phyloP scores from a whole-genome alignment of 2,888 invertebrate species.

The Aspidapion aeneum region DNA sequence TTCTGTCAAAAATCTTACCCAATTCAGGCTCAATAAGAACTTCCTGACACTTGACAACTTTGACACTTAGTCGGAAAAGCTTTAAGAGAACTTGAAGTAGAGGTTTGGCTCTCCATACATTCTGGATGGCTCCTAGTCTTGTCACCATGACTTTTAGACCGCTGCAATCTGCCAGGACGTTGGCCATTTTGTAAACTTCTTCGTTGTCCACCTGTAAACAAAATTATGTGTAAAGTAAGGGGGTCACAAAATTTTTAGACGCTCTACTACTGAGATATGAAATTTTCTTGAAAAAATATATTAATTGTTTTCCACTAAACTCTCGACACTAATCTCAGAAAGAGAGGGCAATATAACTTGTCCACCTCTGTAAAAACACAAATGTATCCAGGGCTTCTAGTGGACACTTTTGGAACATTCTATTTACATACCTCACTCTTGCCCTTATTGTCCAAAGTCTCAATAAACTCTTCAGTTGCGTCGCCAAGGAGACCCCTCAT shows the following conservation, averaged over 20 bases:
- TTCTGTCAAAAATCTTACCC: too few relatives aligned
- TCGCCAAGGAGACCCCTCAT: slow-evolving; percentile 97
- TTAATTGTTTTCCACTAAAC: too few relatives aligned
- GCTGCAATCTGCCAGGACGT: slow-evolving; percentile 76
- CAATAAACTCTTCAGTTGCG: slow-evolving; percentile 98
- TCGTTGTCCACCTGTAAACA: slow-evolving; percentile 75
- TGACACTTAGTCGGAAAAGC: slow-evolving; percentile 84
- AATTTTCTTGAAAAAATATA: too few relatives aligned
- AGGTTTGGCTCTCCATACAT: slow-evolving; percentile 82
- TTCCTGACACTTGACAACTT: slow-evolving; percentile 85
- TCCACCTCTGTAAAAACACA: too few relatives aligned
- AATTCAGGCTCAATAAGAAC: slow-evolving; percentile 83
- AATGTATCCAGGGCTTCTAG: too few relatives aligned
- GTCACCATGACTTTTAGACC: slow-evolving; percentile 76
- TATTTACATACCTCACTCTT: slow-evolving; percentile 57
- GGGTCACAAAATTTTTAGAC: too few relatives aligned
- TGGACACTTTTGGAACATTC: too few relatives aligned
- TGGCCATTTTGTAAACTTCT: slow-evolving; percentile 88
- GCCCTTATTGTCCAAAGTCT: slow-evolving; percentile 83
- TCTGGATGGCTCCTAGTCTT: slow-evolving; percentile 80
- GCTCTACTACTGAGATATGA: too few relatives aligned
- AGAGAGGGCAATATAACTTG: too few relatives aligned
- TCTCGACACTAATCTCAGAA: too few relatives aligned
- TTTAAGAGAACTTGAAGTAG: slow-evolving; percentile 87
- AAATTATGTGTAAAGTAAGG: too few relatives aligned